Evolutionary conservation across 2,113 vertebrate genomes (phyloP).

Genomic region (Chelonoidis abingdonii): DNA sequence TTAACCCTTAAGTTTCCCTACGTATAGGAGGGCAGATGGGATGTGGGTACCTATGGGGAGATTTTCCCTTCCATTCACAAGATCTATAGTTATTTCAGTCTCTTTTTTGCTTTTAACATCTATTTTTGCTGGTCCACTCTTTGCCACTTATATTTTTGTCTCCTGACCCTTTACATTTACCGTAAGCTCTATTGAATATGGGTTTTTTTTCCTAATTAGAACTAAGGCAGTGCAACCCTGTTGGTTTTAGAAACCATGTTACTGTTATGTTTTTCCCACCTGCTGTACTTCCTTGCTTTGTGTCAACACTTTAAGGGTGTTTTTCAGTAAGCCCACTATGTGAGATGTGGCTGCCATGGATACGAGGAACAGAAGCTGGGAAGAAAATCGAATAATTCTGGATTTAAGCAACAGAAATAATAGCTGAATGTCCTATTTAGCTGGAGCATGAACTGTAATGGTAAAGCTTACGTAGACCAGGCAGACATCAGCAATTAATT

Average conservation of each 20-base stretch:
- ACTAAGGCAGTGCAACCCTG: background rate
- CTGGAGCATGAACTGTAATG: background rate
- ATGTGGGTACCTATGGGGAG: background rate
- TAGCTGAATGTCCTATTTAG: constrained; percentile 36
- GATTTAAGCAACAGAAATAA: constrained; percentile 46
- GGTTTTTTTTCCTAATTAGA: background rate
- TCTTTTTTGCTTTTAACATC: background rate
- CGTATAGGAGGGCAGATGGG: background rate
- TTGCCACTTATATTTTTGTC: background rate
- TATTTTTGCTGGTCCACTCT: background rate
- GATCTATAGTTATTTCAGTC: background rate
- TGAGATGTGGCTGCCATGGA: constrained; percentile 72
- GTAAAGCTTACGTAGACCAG: constrained; percentile 18
- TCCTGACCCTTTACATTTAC: background rate
- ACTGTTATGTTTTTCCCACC: background rate
- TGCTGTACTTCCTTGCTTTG: background rate
- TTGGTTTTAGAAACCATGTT: background rate
- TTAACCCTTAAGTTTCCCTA: background rate
- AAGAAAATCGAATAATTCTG: constrained; percentile 17
- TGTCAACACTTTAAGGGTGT: constrained; percentile 13
- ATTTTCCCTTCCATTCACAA: background rate
- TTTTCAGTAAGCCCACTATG: background rate
- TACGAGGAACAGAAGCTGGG: constrained; percentile 58
- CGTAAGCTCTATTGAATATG: background rate
- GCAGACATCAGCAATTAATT: constrained; percentile 22